Percentiles rank a stretch among this genome's conserved stretches.
phyloP scores from a whole-genome alignment of 2,797 vertebrate species.

The Anolis apletophallus region DNA sequence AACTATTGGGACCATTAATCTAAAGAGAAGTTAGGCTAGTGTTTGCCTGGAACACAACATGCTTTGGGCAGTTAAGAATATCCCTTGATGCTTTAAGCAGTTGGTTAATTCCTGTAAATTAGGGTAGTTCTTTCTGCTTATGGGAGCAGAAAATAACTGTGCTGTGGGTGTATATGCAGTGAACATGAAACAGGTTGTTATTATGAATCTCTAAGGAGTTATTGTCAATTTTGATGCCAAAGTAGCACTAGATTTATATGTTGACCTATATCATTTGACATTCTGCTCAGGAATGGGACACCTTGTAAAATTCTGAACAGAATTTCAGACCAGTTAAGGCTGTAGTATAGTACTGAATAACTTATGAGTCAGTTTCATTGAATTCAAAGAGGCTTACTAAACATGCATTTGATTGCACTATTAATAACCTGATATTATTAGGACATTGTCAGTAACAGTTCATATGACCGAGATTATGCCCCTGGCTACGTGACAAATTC shows the following conservation, averaged over 20 bases:
- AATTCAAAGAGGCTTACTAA: no score
- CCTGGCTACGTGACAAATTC: background rate
- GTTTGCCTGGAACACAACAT: background rate
- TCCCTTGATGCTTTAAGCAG: background rate
- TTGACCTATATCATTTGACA: background rate
- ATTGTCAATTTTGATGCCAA: background rate
- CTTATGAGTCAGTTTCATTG: no score
- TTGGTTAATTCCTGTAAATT: conserved; percentile 3
- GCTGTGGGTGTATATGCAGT: conserved; percentile 2
- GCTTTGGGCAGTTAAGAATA: background rate
- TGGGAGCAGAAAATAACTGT: background rate
- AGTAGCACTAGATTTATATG: background rate
- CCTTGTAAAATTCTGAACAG: background rate
- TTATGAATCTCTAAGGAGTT: background rate
- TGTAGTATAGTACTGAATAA: background rate
- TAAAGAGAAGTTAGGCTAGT: background rate
- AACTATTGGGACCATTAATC: background rate
- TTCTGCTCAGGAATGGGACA: background rate
- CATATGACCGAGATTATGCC: background rate
- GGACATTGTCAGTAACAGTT: background rate
- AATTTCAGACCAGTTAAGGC: background rate
- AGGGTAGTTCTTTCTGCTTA: conserved; percentile 2
- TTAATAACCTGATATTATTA: background rate
- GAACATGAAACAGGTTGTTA: background rate
- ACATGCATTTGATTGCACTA: background rate